phyloP scores from a whole-genome alignment of 2,888 invertebrate species.

The Cheilosia variabilis region DNA sequence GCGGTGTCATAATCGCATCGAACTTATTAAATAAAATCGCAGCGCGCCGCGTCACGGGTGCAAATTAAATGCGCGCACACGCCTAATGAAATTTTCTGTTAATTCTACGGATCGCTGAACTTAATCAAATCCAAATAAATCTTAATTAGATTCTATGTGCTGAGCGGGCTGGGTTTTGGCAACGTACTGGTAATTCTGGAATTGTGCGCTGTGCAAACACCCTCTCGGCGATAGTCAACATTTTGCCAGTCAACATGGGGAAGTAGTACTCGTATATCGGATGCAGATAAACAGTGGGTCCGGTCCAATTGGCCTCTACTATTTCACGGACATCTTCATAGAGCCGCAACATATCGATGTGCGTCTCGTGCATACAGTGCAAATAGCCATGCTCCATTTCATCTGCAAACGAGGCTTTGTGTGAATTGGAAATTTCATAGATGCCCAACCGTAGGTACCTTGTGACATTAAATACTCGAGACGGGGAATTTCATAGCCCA shows the following conservation, averaged over 20 bases:
- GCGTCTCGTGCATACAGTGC: conserved; percentile 80
- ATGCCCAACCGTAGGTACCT: conserved; percentile 74
- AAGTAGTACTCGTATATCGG: conserved; percentile 83
- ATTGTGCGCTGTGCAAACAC: conserved; percentile 81
- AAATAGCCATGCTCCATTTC: conserved; percentile 79
- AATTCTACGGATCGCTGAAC: conserved; percentile 83
- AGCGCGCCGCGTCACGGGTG: conserved; percentile 40
- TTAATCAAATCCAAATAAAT: conserved; percentile 82
- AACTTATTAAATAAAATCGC: conserved; percentile 61
- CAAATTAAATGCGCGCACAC: conserved; percentile 64
- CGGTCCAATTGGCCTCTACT: conserved; percentile 81
- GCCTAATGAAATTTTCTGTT: conserved; percentile 83
- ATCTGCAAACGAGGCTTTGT: conserved; percentile 73
- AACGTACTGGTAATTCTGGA: conserved; percentile 81
- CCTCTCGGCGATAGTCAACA: conserved; percentile 81
- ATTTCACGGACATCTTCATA: conserved; percentile 81
- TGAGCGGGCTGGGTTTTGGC: not conserved
- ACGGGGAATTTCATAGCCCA: conserved; percentile 82
- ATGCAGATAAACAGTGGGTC: conserved; percentile 81
- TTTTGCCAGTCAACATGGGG: conserved; percentile 80
- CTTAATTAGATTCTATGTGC: conserved; percentile 80
- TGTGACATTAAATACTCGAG: conserved; percentile 83
- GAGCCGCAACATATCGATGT: conserved; percentile 81
- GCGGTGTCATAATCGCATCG: conserved; percentile 53
- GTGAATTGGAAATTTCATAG: not conserved